Base-by-base conservation (phyloP, 1,140 invertebrate genomes). In the Penaeus chinensis region DNA sequence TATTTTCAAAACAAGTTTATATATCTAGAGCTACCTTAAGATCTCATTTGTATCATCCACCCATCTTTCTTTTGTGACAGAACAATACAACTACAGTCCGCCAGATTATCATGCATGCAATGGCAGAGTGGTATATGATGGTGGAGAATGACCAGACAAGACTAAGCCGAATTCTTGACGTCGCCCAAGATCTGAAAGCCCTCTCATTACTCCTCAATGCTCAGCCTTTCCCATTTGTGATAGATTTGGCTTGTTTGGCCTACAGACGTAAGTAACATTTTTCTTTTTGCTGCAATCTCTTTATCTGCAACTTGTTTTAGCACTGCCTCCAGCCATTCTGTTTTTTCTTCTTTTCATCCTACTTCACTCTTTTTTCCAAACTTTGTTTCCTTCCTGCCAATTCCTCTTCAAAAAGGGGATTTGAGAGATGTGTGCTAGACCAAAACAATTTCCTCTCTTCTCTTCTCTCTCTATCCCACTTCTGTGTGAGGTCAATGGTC, bases 111-210 rank as follows among this genome's bases (percentile, higher is more conserved):
- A 98, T 99, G 95, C 96, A 98, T 90, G 95, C 97, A 0, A 99
- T 99, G 98, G 97, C 97, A 4, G 98, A 99, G 84, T 99, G 98
- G 97, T 99, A 99, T 92, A 94, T 96, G 87, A 91, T 91, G 62
- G 95, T 96, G 47, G 97, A 98, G 90, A 95, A 96, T 91, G 98
- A 99, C 93, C 98, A 99, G 92, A 95, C 95, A 1, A 95, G 97
- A 91, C 93, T 99, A 4, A 98, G 98, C 0, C 93, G 98, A 47
- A 99, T 99, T 90, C 93, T 99, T 32, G 98, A 99, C 91, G 96
- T 99, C 16, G 98, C 98, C 4, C 99, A 99, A 92, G 99, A 99
- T 93, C 93, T 99, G 0, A 99, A 99, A 93, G 98, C 98, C 0
- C 92, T 99, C 2, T 98, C 97, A 0, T 94, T 97, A 89, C 93